A percentile compares a stretch with the other conserved stretches of the same genome.
Conservation (phyloP, 2,113 vertebrate genomes). For the Gobius niger region DNA sequence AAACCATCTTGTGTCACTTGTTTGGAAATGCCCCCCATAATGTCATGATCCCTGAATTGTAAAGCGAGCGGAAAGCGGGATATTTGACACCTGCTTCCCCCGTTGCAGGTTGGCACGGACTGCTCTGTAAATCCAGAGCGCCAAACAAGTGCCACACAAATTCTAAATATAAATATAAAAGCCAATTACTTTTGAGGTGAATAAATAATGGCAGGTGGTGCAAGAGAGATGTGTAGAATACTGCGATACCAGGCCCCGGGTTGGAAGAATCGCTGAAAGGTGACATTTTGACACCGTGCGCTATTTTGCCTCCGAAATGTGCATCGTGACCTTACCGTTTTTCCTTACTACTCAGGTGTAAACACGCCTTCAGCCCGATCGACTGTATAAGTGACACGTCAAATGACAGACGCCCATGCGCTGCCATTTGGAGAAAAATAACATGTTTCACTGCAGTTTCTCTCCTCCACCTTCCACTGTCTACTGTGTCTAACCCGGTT, state of each 20-base stretch:
- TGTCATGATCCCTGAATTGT: background rate
- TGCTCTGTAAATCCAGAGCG: background rate
- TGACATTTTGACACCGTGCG: conserved; percentile 1
- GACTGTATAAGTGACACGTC: background rate
- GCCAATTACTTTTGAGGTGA: background rate
- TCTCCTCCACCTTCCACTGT: background rate
- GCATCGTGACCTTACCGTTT: background rate
- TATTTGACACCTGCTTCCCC: background rate
- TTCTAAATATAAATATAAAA: background rate
- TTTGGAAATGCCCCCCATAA: background rate
- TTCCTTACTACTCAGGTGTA: background rate
- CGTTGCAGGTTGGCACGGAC: background rate
- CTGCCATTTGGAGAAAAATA: background rate
- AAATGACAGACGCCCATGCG: background rate
- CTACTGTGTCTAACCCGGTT: conserved; percentile 15
- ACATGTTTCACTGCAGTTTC: background rate
- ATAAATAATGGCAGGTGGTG: background rate
- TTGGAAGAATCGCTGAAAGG: background rate
- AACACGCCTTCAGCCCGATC: background rate
- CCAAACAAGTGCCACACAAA: background rate
- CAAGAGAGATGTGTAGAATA: background rate
- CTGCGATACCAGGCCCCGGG: background rate
- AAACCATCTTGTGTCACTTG: no score
- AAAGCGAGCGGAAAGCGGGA: background rate
- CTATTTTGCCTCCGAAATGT: conserved; percentile 4